phyloP scores from a whole-genome alignment of 2,797 vertebrate genomes.

The Florisuga fusca region DNA sequence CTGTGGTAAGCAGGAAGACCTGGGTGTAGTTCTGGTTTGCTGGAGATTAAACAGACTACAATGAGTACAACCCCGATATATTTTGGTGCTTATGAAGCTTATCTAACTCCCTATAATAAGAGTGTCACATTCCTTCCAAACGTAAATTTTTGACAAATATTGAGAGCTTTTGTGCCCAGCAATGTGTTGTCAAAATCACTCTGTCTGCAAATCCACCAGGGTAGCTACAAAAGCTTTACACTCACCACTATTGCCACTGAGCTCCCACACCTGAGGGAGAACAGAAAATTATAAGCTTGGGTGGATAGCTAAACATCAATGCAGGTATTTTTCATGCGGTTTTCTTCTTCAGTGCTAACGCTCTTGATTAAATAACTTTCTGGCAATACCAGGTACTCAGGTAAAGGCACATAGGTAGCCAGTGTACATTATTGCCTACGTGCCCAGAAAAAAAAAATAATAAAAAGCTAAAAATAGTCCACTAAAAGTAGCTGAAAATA shows the following conservation, averaged over 20 bases:
- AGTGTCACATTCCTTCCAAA: background rate
- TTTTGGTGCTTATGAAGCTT: background rate
- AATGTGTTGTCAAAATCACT: background rate
- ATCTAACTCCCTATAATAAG: background rate
- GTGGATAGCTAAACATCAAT: background rate
- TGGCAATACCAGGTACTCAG: background rate
- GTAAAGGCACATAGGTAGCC: background rate
- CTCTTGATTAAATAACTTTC: background rate
- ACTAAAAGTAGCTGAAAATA: background rate
- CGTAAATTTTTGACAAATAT: background rate
- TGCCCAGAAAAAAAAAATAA: background rate
- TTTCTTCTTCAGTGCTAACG: background rate
- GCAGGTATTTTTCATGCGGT: background rate
- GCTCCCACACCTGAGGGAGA: background rate
- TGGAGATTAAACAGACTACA: background rate
- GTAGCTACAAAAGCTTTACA: background rate
- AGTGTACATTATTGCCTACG: background rate
- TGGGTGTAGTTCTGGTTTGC: background rate
- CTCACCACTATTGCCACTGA: background rate
- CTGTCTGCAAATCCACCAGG: background rate
- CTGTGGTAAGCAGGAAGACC: background rate
- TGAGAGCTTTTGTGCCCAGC: background rate
- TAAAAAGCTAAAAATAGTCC: background rate
- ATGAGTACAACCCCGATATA: background rate
- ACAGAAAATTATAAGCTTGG: background rate